Evolutionary conservation across 2,113 vertebrate genomes (phyloP).

Genomic region (Microtus oregoni): DNA sequence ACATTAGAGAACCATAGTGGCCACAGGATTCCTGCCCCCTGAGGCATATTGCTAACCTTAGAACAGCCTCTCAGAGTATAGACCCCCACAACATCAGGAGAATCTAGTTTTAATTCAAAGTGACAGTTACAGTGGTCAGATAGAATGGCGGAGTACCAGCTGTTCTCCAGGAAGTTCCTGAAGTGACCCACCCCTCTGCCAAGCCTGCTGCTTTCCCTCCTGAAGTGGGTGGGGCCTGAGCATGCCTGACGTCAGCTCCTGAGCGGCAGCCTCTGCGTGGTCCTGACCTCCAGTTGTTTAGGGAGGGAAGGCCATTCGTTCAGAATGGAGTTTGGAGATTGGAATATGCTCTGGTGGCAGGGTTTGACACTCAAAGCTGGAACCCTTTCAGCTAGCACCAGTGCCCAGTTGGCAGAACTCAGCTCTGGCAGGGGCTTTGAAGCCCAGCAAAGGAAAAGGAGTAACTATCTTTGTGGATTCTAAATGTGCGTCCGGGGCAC

Average conservation of each 20-base stretch:
- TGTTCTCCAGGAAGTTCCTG: background rate
- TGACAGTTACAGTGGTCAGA: background rate
- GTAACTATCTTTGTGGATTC: too few relatives aligned
- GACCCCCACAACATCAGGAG: background rate
- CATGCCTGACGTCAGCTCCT: background rate
- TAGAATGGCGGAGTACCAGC: background rate
- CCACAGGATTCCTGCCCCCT: background rate
- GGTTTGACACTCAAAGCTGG: background rate
- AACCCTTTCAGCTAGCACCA: background rate
- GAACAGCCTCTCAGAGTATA: background rate
- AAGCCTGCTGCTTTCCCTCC: background rate
- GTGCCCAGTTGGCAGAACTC: background rate
- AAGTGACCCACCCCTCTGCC: background rate
- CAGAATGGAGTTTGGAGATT: too few relatives aligned
- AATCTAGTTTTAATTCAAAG: background rate
- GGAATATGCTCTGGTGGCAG: background rate
- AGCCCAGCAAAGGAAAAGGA: background rate
- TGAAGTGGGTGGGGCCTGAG: background rate
- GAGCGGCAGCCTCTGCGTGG: too few relatives aligned
- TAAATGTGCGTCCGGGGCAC: too few relatives aligned
- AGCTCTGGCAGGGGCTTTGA: background rate
- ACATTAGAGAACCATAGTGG: background rate
- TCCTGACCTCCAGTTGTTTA: background rate
- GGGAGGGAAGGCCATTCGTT: background rate
- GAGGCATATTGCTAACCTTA: background rate